phyloP scores from a whole-genome alignment of 2,888 invertebrate species.

The Pocota personata region DNA sequence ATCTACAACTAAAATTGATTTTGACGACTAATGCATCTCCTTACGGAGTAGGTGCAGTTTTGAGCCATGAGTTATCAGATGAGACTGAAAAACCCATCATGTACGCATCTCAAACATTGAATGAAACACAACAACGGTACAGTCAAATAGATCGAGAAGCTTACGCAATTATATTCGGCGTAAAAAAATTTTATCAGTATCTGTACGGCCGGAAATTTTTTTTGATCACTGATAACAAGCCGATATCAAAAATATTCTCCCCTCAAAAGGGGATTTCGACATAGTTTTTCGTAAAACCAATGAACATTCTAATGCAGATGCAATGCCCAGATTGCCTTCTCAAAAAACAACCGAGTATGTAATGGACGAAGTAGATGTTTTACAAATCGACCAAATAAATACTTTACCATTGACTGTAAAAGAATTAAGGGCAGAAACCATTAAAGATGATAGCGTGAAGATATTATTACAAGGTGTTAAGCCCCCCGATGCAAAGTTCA shows the following conservation, averaged over 20 bases:
- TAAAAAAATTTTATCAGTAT: no score
- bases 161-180: background rate
- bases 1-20: slow-evolving; percentile 74
- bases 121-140: background rate
- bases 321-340: background rate
- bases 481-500: background rate
- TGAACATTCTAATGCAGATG: background rate
- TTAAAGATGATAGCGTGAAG: background rate
- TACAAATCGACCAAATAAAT: background rate
- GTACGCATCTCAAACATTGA: background rate
- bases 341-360: background rate
- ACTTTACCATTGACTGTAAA: background rate
- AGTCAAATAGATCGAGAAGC: background rate
- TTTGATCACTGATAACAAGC: background rate
- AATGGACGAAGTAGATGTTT: background rate
- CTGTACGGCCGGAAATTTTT: background rate
- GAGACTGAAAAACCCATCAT: background rate
- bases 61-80: background rate
- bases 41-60: background rate
- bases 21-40: slow-evolving; percentile 72
- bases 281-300: background rate
- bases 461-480: background rate
- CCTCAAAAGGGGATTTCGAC: background rate
- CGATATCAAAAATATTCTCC: background rate
- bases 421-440: background rate